phyloP scores from a whole-genome alignment of 2,888 invertebrate species.

The Trichopoda pennipes region DNA sequence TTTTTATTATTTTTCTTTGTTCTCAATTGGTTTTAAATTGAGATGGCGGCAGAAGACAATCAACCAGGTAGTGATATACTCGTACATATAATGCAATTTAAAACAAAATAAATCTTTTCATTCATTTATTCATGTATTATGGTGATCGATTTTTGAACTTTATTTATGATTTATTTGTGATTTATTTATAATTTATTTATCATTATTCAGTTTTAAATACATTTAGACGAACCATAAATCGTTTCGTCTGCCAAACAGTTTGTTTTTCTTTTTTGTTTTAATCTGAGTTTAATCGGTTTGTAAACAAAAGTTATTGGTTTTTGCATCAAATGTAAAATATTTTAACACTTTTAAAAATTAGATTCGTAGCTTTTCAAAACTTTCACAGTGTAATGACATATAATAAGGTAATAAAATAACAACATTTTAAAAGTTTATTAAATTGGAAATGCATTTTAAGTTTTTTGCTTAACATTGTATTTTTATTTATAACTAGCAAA shows the following conservation, averaged over 20 bases:
- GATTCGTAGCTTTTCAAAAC: neutral
- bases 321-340: neutral
- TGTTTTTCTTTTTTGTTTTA: constrained; percentile 30
- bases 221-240: constrained; percentile 36
- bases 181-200: constrained; percentile 21
- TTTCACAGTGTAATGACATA: neutral
- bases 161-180: constrained; percentile 26
- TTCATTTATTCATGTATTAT: constrained; percentile 43
- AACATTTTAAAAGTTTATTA: no score
- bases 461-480: no score
- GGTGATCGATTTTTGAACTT: constrained; percentile 51
- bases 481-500: no score
- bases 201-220: constrained; percentile 27
- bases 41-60: constrained; percentile 2
- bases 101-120: constrained; percentile 22
- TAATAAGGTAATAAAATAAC: no score
- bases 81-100: constrained; percentile 26
- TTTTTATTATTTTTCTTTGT: constrained; percentile 45
- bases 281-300: constrained; percentile 19
- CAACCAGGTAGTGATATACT: neutral
- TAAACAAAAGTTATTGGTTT: constrained; percentile 14
- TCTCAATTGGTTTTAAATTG: constrained; percentile 55
- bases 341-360: constrained; percentile 19
- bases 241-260: constrained; percentile 31
- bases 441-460: no score